Percentiles rank a stretch among this genome's conserved stretches.
Evolutionary conservation across 2,797 vertebrate genomes (phyloP).

Genomic region (Coilia nasus): DNA sequence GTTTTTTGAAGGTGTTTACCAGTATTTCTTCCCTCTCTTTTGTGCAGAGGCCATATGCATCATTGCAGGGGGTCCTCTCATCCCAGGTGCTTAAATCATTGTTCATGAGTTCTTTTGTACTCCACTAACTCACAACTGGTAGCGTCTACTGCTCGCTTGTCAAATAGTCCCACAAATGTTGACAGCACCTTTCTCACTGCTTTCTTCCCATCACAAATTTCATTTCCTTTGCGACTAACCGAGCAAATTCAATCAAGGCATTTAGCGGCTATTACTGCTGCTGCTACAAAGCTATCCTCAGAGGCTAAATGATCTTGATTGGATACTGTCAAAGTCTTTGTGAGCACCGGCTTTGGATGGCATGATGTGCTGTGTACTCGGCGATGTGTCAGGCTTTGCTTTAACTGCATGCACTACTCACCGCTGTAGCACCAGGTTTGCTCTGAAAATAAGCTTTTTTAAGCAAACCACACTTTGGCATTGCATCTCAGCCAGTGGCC

Average conservation of each 20-base stretch:
- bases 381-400: constrained; percentile 11
- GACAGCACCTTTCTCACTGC: not conserved
- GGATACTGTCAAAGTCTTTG: not conserved
- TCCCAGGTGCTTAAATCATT: constrained; percentile 70
- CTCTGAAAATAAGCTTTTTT: not conserved
- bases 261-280: not conserved
- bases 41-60: constrained; percentile 70
- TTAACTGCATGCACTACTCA: constrained; percentile 62
- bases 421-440: not conserved
- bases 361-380: not conserved
- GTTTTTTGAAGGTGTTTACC: constrained; percentile 52
- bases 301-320: constrained; percentile 20
- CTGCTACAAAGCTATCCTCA: not conserved
- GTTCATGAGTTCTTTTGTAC: constrained; percentile 53
- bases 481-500: not conserved
- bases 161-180: constrained; percentile 5
- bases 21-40: constrained; percentile 65
- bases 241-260: constrained; percentile 8
- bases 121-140: not conserved
- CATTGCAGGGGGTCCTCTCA: constrained; percentile 57
- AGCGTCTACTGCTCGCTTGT: constrained; percentile 9
- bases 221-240: not conserved
- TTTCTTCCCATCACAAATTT: constrained; percentile 46
- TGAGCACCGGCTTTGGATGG: not conserved
- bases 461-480: not conserved